Evolutionary conservation across 2,888 invertebrate species (phyloP).

Genomic region (Deilephila porcellus): DNA sequence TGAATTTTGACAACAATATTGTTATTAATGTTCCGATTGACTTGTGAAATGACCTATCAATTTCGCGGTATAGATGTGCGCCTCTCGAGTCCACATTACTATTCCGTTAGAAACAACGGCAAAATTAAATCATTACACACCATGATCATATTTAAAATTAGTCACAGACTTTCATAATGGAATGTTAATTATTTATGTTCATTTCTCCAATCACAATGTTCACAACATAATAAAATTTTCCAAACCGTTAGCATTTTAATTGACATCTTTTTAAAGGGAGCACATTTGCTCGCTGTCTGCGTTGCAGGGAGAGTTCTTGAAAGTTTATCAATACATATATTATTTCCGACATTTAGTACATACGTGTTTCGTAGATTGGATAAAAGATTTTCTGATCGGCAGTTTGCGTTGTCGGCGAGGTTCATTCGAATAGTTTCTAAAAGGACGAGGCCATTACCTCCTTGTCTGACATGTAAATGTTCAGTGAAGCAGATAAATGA

Average conservation of each 20-base stretch:
- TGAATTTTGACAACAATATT: constrained; percentile 49
- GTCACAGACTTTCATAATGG: background rate
- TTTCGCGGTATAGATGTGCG: constrained; percentile 32
- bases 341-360: background rate
- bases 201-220: background rate
- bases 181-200: background rate
- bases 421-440: constrained; percentile 19
- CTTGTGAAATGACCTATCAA: constrained; percentile 46
- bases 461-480: constrained; percentile 48
- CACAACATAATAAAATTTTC: background rate
- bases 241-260: background rate
- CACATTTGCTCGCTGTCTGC: too few relatives aligned
- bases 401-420: background rate
- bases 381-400: background rate
- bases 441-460: constrained; percentile 37
- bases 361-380: background rate
- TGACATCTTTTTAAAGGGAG: too few relatives aligned
- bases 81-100: background rate
- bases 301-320: too few relatives aligned
- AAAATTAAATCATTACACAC: background rate
- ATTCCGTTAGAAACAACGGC: constrained; percentile 1
- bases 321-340: background rate
- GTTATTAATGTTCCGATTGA: constrained; percentile 54
- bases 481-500: constrained; percentile 55
- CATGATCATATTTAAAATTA: background rate